These are phyloP conservation scores for Leptopilina boulardi DNA, from an alignment of 1,140 invertebrate species.

Conservation along the genomic window DNA sequence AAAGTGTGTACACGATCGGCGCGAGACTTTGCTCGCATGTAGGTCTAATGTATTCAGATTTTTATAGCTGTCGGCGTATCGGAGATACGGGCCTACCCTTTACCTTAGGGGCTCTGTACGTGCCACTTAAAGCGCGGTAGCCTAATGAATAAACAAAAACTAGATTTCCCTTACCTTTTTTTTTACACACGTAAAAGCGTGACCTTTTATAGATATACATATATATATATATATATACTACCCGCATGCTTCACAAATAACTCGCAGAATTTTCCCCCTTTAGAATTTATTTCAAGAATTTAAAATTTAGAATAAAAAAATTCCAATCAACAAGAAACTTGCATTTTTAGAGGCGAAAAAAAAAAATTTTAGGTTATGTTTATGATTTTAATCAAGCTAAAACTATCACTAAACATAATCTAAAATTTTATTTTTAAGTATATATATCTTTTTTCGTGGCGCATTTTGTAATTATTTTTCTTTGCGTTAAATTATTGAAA, in stretches of 20 bases:
- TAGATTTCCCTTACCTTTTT: conserved; percentile 70
- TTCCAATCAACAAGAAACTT: conserved; percentile 37
- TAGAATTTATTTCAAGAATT: no score
- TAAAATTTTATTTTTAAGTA: no score
- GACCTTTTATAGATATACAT: conserved; percentile 66
- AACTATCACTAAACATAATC: no score
- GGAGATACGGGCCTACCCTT: conserved; percentile 68
- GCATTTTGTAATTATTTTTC: no score
- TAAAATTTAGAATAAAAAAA: neutral
- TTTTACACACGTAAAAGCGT: conserved; percentile 74
- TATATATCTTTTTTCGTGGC: no score
- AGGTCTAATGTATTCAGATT: conserved; percentile 76
- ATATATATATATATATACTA: neutral
- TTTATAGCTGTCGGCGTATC: conserved; percentile 75
- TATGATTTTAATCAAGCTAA: no score
- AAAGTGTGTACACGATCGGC: conserved; percentile 67
- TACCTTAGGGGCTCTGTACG: conserved; percentile 49
- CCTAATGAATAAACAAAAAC: conserved; percentile 76
- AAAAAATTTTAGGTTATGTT: no score
- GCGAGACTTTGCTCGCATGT: conserved; percentile 66
- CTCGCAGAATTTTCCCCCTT: no score
- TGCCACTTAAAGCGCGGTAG: conserved; percentile 70
- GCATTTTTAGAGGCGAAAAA: no score
- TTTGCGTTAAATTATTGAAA: no score
- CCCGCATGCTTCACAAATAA: no score